Percentiles rank a stretch among this genome's conserved stretches.
Evolutionary conservation across 2,113 vertebrate genomes (phyloP).

Genomic region (Zosterops pallidus): DNA sequence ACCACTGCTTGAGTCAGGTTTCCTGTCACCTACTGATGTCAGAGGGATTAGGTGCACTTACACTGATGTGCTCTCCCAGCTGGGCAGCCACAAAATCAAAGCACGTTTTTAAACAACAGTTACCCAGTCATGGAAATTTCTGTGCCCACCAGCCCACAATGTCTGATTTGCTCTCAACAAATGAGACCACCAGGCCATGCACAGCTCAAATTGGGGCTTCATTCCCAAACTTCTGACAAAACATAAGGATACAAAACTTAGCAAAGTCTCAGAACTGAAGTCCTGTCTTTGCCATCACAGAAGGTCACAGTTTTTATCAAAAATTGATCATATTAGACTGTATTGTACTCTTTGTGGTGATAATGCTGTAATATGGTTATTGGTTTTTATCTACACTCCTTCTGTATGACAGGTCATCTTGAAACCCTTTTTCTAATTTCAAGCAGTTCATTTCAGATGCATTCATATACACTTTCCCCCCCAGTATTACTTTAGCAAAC

Average conservation of each 20-base stretch:
- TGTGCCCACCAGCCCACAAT: neutral
- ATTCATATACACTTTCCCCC: neutral
- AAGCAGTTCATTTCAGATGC: neutral
- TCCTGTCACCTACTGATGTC: neutral
- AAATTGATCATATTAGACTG: neutral
- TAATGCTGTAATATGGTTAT: neutral
- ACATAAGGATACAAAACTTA: accelerated
- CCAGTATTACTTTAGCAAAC: neutral
- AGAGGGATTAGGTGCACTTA: neutral
- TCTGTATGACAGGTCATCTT: neutral
- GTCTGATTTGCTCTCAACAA: neutral
- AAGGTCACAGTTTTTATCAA: neutral
- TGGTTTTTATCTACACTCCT: neutral
- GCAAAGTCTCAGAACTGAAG: neutral
- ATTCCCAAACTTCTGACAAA: neutral
- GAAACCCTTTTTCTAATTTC: neutral
- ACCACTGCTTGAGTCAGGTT: neutral
- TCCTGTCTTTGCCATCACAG: neutral
- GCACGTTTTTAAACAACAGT: neutral
- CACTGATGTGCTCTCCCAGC: neutral
- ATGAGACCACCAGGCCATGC: neutral
- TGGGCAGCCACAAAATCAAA: neutral
- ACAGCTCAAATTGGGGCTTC: neutral
- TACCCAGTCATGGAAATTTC: neutral
- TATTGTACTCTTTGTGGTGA: neutral